Conservation (phyloP, 1,140 invertebrate genomes). For the Bombus affinis region DNA sequence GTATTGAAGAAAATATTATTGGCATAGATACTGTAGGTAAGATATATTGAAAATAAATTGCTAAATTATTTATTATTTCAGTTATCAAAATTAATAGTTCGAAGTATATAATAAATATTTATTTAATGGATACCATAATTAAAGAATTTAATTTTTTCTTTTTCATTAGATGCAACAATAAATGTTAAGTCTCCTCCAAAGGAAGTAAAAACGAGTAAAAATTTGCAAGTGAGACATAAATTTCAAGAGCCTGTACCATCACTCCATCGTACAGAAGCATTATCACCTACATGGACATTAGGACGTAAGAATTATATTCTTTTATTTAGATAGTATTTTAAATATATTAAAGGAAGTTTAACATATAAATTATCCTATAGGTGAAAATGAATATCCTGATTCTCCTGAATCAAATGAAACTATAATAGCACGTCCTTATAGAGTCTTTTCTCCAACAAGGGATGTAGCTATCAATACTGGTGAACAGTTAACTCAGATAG, state of each 20-base stretch:
- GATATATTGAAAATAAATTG: neutral
- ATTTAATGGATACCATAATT: no score
- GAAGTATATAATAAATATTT: neutral
- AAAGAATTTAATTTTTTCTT: neutral
- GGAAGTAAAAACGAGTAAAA: conserved; percentile 80
- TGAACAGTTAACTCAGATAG: conserved; percentile 56
- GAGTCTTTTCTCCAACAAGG: conserved; percentile 78
- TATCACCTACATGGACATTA: conserved; percentile 76
- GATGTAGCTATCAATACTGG: conserved; percentile 68
- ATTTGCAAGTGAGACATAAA: conserved; percentile 78
- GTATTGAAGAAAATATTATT: conserved; percentile 62
- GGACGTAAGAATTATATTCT: conserved; percentile 65
- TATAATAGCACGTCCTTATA: conserved; percentile 76
- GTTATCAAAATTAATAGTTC: neutral
- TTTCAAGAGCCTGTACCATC: conserved; percentile 76
- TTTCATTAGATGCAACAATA: conserved; percentile 70
- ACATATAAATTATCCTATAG: conserved; percentile 61
- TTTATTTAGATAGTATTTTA: conserved; percentile 14
- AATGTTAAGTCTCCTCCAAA: conserved; percentile 78
- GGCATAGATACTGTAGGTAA: conserved; percentile 78
- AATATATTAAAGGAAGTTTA: conserved; percentile 7
- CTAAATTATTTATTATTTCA: neutral
- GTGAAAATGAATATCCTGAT: conserved; percentile 80
- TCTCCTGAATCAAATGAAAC: conserved; percentile 82
- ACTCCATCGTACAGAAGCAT: conserved; percentile 74